Evolutionary conservation across 1,140 invertebrate species (phyloP).

Genomic region (Bombus vancouverensis): DNA sequence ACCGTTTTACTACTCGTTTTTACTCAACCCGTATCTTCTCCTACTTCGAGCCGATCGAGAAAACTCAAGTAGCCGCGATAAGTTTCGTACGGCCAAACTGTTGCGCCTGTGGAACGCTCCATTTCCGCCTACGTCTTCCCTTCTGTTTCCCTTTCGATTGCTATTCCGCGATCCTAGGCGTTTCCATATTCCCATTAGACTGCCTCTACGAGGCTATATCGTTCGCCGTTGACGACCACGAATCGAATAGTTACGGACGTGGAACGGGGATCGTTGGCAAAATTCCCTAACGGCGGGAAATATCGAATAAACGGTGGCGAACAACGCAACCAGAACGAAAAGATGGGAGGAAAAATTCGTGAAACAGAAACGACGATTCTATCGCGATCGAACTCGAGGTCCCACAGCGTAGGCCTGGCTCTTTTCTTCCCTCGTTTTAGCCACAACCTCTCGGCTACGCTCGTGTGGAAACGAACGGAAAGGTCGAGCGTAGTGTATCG

Average conservation of each 20-base stretch:
- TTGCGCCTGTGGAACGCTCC: slow-evolving; percentile 50
- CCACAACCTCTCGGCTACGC: neutral
- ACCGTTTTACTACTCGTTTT: slow-evolving; percentile 35
- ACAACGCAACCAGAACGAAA: neutral
- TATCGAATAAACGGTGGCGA: neutral
- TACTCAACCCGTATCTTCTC: slow-evolving; percentile 6
- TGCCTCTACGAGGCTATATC: slow-evolving; percentile 8
- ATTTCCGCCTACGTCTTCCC: neutral
- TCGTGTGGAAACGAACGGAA: neutral
- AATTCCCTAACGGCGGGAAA: neutral
- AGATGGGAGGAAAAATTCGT: neutral
- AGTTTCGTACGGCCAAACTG: slow-evolving; percentile 61
- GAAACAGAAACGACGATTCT: neutral
- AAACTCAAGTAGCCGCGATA: slow-evolving; percentile 35
- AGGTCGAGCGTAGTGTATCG: neutral
- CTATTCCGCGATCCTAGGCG: slow-evolving; percentile 15
- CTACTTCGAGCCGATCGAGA: slow-evolving; percentile 18
- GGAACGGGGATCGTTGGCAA: slow-evolving; percentile 10
- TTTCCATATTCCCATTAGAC: slow-evolving; percentile 5
- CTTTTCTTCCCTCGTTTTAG: neutral
- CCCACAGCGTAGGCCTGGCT: neutral
- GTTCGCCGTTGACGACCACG: neutral
- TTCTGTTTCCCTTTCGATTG: neutral
- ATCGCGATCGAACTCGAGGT: neutral
- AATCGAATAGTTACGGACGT: slow-evolving; percentile 26